Base-by-base conservation (phyloP, 2,888 invertebrate species). In the Cheilosia vernalis region DNA sequence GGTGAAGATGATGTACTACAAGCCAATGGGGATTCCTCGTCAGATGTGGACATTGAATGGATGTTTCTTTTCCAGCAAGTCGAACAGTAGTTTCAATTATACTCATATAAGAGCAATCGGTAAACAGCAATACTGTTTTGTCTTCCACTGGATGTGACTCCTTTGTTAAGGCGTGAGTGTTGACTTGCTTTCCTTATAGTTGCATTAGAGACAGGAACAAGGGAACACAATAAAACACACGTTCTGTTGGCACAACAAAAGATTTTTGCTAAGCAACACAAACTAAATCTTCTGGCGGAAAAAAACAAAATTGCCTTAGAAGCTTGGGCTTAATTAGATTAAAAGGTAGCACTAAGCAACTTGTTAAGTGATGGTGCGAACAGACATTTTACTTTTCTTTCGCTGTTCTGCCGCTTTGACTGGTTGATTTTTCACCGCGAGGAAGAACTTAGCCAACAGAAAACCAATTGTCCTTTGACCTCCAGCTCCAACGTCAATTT, bases 251-350 rank as follows among this genome's bases (percentile, higher is more conserved):
- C 69, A 79, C 49, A 79, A 84, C 84, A 79, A 74, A 69, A 10
- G 33, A 60, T 17, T 64, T 70, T 84, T 79, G 84, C 79, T 79
- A 79, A 79, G 83, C 83, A 83, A 84, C 84, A 56, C 55, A 61
- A 78, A 78, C 63, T 55, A 27, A 78, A 44, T 53, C 10, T 51
- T 64, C 19, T 60, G 47, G 37, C 24, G 60, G 51, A 69, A 51
- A 66, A 58, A 67, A 64, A 37, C 73, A 69, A 69, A 44, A 17
- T 56, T 13, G 37, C 37, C 55, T 47, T 69, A 33, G 30, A 27
- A 9, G 66, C 21, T 55, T 30, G 9, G 53, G 66, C 47, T 83
- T 78, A 84, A 84, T 84, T 84, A 60, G 60, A 84, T 84, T 84
- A 84, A 21, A 58, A 67, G 30, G 30, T 63, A 64, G 64, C 70